Evolutionary conservation across 2,113 vertebrate species (phyloP).

Genomic region (Pungitius pungitius): DNA sequence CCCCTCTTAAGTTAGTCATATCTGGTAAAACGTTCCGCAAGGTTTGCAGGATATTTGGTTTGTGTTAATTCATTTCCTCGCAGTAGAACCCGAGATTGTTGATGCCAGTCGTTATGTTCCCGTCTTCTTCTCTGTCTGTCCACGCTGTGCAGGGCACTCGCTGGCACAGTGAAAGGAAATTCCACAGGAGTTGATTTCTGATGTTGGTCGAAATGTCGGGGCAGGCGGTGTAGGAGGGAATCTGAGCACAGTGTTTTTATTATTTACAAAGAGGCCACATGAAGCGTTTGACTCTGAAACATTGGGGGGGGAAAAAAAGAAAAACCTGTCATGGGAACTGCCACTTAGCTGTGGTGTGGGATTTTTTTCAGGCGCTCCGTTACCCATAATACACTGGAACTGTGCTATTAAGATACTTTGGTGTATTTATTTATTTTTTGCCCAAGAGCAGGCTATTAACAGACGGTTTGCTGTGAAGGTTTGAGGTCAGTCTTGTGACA

Average conservation of each 20-base stretch:
- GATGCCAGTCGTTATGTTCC: conserved; percentile 8
- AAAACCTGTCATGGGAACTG: conserved; percentile 40
- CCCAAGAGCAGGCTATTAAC: conserved; percentile 7
- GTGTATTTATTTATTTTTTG: neutral
- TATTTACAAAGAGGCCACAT: neutral
- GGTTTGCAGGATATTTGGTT: conserved; percentile 3
- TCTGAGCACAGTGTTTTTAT: conserved; percentile 40
- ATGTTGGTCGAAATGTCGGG: conserved; percentile 66
- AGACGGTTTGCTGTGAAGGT: neutral
- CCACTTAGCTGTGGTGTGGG: conserved; percentile 52
- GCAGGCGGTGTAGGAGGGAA: conserved; percentile 54
- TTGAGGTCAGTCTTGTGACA: conserved; percentile 24
- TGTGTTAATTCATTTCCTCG: neutral
- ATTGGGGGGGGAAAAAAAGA: neutral
- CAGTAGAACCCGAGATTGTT: neutral
- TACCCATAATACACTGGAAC: conserved; percentile 27
- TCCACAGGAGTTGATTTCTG: conserved; percentile 70
- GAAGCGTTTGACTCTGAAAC: neutral
- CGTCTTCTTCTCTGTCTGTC: conserved; percentile 26
- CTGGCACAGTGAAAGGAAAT: conserved; percentile 71
- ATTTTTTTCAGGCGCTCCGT: conserved; percentile 35
- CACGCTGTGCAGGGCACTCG: conserved; percentile 48
- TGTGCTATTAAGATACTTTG: conserved; percentile 2
- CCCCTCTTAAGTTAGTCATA: neutral
- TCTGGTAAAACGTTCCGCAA: neutral